A percentile compares a stretch with the other conserved stretches of the same genome.
phyloP scores from a whole-genome alignment of 2,797 vertebrate genomes.

The Chaenodraco wilsoni region DNA sequence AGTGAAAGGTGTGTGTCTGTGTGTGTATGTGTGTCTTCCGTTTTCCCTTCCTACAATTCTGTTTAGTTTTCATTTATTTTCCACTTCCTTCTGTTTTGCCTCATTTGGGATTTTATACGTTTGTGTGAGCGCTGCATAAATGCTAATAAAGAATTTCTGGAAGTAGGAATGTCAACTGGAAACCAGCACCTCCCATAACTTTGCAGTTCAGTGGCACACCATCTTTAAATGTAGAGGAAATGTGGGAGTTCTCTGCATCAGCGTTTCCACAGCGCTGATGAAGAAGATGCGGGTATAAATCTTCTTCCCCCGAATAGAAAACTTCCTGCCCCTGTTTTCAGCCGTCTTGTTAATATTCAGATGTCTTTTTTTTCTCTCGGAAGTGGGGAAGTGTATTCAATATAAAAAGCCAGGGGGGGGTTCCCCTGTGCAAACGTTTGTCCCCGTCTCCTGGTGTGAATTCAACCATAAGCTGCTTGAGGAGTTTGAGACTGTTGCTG shows the following conservation, averaged over 20 bases:
- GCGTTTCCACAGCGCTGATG: slow-evolving; percentile 62
- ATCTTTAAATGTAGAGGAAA: slow-evolving; percentile 58
- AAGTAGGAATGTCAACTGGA: slow-evolving; percentile 53
- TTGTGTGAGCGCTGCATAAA: slow-evolving; percentile 29
- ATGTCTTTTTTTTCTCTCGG: slow-evolving; percentile 12
- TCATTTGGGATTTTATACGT: slow-evolving; percentile 23
- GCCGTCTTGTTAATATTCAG: slow-evolving; percentile 59
- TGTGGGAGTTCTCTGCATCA: slow-evolving; percentile 60
- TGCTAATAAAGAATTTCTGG: slow-evolving; percentile 40
- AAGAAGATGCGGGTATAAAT: slow-evolving; percentile 62
- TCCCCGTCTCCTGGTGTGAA: slow-evolving; percentile 45
- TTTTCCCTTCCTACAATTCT: slow-evolving; percentile 7
- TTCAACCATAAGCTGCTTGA: slow-evolving; percentile 60
- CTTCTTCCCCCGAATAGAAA: slow-evolving; percentile 45
- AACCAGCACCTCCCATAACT: slow-evolving; percentile 51
- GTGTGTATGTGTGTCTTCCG: slow-evolving; percentile 7
- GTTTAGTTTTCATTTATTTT: slow-evolving; percentile 22
- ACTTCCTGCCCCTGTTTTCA: slow-evolving; percentile 55
- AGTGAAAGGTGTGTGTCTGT: slow-evolving; percentile 42
- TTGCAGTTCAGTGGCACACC: slow-evolving; percentile 44
- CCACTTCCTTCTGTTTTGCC: slow-evolving; percentile 24
- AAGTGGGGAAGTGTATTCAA: slow-evolving; percentile 39
- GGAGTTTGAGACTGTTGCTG: slow-evolving; percentile 60
- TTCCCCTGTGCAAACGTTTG: slow-evolving; percentile 57
- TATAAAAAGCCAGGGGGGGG: slow-evolving; percentile 47